Evolutionary conservation across 2,797 vertebrate species (phyloP), one percentile per base, ranked within the genome.

Genomic region (Gymnothorax reevesii): DNA sequence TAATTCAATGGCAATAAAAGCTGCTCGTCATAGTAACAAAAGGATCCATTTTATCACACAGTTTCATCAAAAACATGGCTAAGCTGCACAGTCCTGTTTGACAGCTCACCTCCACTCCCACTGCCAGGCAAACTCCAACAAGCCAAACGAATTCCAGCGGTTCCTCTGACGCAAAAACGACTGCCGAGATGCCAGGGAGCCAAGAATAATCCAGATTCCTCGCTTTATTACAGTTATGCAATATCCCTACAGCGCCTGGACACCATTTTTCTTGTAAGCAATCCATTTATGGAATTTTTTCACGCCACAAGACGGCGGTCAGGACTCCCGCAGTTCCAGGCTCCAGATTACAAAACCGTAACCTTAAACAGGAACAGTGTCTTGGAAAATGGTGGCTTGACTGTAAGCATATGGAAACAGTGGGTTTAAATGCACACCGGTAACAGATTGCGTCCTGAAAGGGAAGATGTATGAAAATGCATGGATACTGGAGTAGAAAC

Each of bases 131-230:
- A 27, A 73, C 62, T 15, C 49, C 85, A 83, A 88, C 85, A 20
- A 10, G 33, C 57, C 64, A 59, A 88, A 82, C 20, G 20, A 75
- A 91, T 89, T 90, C 89, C 87, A n/a, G 49, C 75, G 64, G 83
- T 55, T 25, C 75, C 33, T 33, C 87, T 88, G 88, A 89, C 77
- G 90, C 77, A 83, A 52, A 83, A 57, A 25, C 85, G 7, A 15
- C 27, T 64, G 66, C 87, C 85, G 10, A 25, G 64, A 85, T 59
- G 57, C 60, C 86, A 73, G 20, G 88, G 86, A 83, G 54, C n/a
- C 75, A 83, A 79, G 49, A 88, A 91, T 89, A 86, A 88, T 88
- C 88, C n/a, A 66, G 83, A 88, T 88, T 89, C 87, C 85, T 77
- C 57, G 55, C 22, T 88, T 90, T 89, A 89, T 87, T 85, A 80